A percentile compares a stretch with the other conserved stretches of the same genome.
Conservation (phyloP, 2,888 invertebrate species). For the Drosophila fungiperda region DNA sequence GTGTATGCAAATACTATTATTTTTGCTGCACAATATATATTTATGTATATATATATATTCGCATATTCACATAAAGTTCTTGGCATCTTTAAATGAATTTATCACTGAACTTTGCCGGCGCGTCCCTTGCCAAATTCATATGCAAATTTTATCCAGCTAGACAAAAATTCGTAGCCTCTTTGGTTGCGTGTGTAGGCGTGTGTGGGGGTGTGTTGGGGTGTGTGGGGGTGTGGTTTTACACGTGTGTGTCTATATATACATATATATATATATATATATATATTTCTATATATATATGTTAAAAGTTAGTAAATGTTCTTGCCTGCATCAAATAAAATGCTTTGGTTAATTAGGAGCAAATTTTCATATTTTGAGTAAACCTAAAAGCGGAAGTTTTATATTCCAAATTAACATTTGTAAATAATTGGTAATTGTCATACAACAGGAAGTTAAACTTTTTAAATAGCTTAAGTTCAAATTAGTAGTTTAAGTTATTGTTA, state of each 20-base stretch:
- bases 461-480: background rate
- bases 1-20: slow-evolving; percentile 13
- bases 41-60: background rate
- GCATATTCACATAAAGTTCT: slow-evolving; percentile 66
- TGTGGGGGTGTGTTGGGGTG: background rate
- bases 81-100: slow-evolving; percentile 70
- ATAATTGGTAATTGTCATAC: slow-evolving; percentile 20
- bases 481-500: background rate
- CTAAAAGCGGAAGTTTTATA: slow-evolving; percentile 18
- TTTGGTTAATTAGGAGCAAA: slow-evolving; percentile 68
- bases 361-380: slow-evolving; percentile 47
- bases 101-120: slow-evolving; percentile 55
- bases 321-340: slow-evolving; percentile 50
- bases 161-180: slow-evolving; percentile 20
- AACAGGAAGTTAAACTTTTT: background rate
- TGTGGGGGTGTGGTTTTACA: too few relatives aligned
- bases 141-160: slow-evolving; percentile 54
- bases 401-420: slow-evolving; percentile 35
- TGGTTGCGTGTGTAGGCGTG: background rate
- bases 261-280: background rate
- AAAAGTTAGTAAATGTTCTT: slow-evolving; percentile 28
- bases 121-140: slow-evolving; percentile 49
- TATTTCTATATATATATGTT: background rate
- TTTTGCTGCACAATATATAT: background rate
- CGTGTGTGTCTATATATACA: background rate